Base-by-base conservation (phyloP, 2,888 invertebrate genomes). In the Gerris lacustris region DNA sequence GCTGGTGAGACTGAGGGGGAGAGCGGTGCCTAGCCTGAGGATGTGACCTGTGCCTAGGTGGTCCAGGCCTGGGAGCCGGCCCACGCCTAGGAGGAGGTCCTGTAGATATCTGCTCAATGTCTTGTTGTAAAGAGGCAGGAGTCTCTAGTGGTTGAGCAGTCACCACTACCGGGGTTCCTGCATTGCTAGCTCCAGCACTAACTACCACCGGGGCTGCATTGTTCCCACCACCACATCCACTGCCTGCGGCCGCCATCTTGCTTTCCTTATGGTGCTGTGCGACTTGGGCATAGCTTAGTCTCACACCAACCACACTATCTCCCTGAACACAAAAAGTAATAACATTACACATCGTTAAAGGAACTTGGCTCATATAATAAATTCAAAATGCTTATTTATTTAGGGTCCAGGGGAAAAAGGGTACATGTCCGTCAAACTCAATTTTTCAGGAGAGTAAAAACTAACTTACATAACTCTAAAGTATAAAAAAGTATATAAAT, bases 271-370 rank as follows among this genome's bases (percentile, higher is more conserved):
- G 84, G 78, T 86, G 86, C 78, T 87, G 87, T 63, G 87, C 87
- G 73, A 86, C 87, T 80, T 87, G 87, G 73, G 87, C 87, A 79
- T 87, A 87, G 79, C 86, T 87, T 79, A 87, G 82, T 73, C 82
- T 80, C 47, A 73, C 73, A 55, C 73, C 74, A 67, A 68, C 73
- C 69, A 73, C 7, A 18, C 64, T 31, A 66, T 74, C 74, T 62
- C 63, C 62, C 73, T 73, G 44, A 18, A 62, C 63, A 66, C n/a
- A 7, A 70, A 63, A 47, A 44, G 9, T 55, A 11, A 55, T 55
- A 31, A 31, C 31, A 31, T 31, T 31, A 31, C 31, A 31, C 31
- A 31, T 2, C 4, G 31, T 2, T 31, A 31, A 31, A 31, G 31
- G 31, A 31, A 31, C 31, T 31, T 31, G n/a, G n/a, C n/a, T n/a